Evolutionary conservation across 2,797 vertebrate species (phyloP), one percentile per base, ranked within the genome.

Genomic region (Phrynocephalus guinanensis): DNA sequence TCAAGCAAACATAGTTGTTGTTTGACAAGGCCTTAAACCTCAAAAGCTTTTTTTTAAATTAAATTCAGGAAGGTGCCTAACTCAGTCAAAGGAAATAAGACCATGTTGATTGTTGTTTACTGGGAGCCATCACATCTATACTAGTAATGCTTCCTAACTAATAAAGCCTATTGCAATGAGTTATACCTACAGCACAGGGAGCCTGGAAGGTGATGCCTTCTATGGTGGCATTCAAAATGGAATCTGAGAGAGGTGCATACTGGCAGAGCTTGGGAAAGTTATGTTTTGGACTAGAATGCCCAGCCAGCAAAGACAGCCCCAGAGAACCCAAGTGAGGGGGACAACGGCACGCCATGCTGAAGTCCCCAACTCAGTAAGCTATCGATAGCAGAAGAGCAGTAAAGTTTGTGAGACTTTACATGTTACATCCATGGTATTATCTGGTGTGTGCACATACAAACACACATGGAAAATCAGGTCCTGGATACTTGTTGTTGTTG

Each of bases 361-460:
- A 8, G 26, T 77, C 24, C 56, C 67, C 60, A 83, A 52, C 0
- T 1, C 33, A 73, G 28, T 8, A 83, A 50, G 26, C 18, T 28
- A 72, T 24, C 52, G 18, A 60, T 3, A 50, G 67, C 2, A 13
- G 3, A 52, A 7, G 38, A 24, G 44, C 9, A 48, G 30, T 60
- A 15, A 8, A 52, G 52, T 63, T 72, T 72, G 15, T 66, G 13
- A 50, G 63, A 7, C 52, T 79, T 84, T 30, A 18, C 28, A 30
- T 28, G n/a, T 50, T 84, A 22, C 63, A 52, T 30, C 3, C 6
- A 0, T 63, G 68, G 0, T 0, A n/a, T 67, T 38, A 63, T 0
- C 68, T 8, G 52, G 52, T 5, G 38, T 44, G 38, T 44, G 38
- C 38, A 44, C 38, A 4, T 44, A 44, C 38, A 44, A 44, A 44